phyloP scores from a whole-genome alignment of 92 coral and sea anemone genomes.

The Muricea muricata region DNA sequence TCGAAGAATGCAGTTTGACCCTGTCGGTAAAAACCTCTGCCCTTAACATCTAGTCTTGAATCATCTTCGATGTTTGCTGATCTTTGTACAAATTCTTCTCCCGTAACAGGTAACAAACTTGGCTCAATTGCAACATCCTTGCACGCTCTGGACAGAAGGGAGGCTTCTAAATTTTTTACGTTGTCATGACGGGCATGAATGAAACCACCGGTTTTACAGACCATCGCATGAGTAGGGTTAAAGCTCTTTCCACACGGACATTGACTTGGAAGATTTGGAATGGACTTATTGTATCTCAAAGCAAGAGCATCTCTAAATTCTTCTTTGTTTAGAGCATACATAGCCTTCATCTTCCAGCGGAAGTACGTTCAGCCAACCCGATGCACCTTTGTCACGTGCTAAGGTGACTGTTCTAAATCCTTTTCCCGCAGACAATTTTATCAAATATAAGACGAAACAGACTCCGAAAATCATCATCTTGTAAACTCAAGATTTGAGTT shows the following conservation, averaged over 20 bases:
- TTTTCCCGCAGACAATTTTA: no score
- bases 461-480: no score
- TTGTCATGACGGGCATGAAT: neutral
- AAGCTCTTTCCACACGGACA: neutral
- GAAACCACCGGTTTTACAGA: neutral
- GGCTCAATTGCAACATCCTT: conserved; percentile 20
- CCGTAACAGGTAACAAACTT: neutral
- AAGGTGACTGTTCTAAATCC: no score
- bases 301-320: no score
- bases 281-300: neutral
- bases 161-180: conserved; percentile 3
- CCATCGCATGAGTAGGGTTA: neutral
- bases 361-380: neutral
- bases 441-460: no score
- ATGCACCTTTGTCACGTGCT: neutral
- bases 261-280: conserved; percentile 2
- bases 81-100: no score
- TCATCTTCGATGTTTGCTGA: no score
- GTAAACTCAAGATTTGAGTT: no score
- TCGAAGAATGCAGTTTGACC: no score
- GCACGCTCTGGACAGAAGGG: neutral
- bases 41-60: no score
- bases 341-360: conserved; percentile 4
- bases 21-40: no score
- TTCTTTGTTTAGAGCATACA: neutral